Evolutionary conservation across 2,113 vertebrate species (phyloP), one percentile per base, ranked within the genome.

Genomic region (Marmota flaviventris): DNA sequence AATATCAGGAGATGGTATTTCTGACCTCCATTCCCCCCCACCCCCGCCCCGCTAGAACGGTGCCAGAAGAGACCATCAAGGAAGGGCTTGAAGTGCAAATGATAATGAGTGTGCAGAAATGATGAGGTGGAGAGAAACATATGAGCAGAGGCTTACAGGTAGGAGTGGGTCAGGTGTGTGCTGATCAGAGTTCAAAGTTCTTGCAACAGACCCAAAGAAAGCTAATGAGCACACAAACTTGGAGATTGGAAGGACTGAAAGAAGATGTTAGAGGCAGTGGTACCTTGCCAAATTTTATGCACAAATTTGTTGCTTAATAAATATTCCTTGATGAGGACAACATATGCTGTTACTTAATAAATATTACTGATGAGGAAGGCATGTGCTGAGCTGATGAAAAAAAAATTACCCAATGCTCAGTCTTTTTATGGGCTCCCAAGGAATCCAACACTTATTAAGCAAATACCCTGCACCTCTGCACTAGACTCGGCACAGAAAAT

Each of bases 291-390:
- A 93, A 81, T 85, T 75, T 67, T 85, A 92, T 3, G 12, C 3
- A 3, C 65, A 95, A 86, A 92, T 82, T 86, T 90, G 70, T 90
- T 87, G 42, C 87, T 96, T 97, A 84, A 85, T 92, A 97, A 97
- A 89, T 94, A 92, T 96, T 94, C 92, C 13, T 95, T 79, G 77
- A 93, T 92, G 92, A 93, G 92, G 90, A 97, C 79, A 77, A 79
- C 89, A 95, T 89, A 93, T 92, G 93, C 94, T 94, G 70, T 89
- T 92, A 93, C 92, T 95, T 94, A 97, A 96, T 95, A 93, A 95
- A 90, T 96, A 96, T 93, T 95, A 89, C 85, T 78, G 87, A 95
- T 81, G 39, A 85, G 32, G 72, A 95, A 93, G 72, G 79, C 90
- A 95, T 87, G 93, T 95, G 96, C 86, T 73, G 72, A 96, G 79